Base-by-base conservation (phyloP, 2,888 invertebrate genomes). In the Ornithoptera priamus region DNA sequence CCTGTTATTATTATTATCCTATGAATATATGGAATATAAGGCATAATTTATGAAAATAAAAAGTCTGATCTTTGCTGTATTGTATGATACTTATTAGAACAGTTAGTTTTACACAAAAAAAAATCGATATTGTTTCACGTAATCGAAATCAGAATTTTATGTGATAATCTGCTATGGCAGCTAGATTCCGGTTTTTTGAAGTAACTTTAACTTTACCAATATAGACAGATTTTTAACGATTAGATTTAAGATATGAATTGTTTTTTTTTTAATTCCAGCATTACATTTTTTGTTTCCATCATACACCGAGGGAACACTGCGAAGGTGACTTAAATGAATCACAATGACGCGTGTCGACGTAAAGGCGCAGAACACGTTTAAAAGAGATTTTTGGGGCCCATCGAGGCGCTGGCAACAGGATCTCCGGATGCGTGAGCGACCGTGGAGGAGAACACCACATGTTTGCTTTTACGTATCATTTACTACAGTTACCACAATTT, bases 391-490 rank as follows among this genome's bases (percentile, higher is more conserved):
- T 70, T 42, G 57, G 65, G 58, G 22, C 18, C 46, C 57, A 42
- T 22, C 24, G 53, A 24, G 42, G 69, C 73, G 65, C 69, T 58
- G 42, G 70, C 66, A 68, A 68, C 70, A 69, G 62, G 67, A 71
- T 70, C 70, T 68, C 76, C 78, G 78, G 78, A 78, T 78, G 78
- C 74, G 72, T 71, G 74, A 75, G 72, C 73, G 73, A 72, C 70
- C 71, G 71, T 62, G 70, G 71, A 72, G 69, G 73, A 75, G 76
- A 74, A 75, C 74, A 72, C 77, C 79, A 79, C 77, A 78, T 79
- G 78, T 77, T 72, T 69, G 70, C 71, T 70, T 72, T 73, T 72
- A 67, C 59, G 60, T 70, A 70, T 66, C 70, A 66, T 63, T 57
- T 15, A 39, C 56, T 69, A 58, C 10, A 18, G 46, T 63, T 7